Conservation (phyloP, 2,113 vertebrate species). For the Forbesichthys papilliferus region DNA sequence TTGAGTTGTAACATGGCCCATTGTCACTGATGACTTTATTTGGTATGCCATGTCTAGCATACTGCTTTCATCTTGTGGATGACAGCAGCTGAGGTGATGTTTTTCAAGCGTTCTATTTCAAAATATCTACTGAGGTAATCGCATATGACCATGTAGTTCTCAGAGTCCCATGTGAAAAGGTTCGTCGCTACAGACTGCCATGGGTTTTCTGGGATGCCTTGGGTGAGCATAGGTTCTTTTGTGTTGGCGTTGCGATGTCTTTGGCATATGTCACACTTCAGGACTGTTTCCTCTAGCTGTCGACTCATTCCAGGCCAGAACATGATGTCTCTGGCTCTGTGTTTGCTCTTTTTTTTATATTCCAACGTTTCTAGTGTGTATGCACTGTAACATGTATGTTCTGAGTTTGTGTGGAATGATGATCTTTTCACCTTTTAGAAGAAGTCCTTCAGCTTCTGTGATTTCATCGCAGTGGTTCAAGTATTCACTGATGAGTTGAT, state of each 20-base stretch:
- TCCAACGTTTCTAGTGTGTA: constrained; percentile 23
- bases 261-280: constrained; percentile 10
- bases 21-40: too few relatives aligned
- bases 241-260: constrained; percentile 4
- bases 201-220: too few relatives aligned
- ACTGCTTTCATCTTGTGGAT: too few relatives aligned
- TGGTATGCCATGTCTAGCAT: too few relatives aligned
- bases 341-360: constrained; percentile 19
- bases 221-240: too few relatives aligned
- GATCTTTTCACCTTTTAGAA: constrained; percentile 36
- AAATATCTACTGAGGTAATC: too few relatives aligned
- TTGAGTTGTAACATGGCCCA: too few relatives aligned
- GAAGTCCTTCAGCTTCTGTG: constrained; percentile 4
- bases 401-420: constrained; percentile 15
- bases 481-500: constrained; percentile 18
- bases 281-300: constrained; percentile 11
- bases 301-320: constrained; percentile 21
- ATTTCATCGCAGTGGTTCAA: constrained; percentile 32
- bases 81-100: too few relatives aligned
- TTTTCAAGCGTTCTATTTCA: too few relatives aligned
- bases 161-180: too few relatives aligned
- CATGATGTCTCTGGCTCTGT: constrained; percentile 2
- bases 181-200: too few relatives aligned
- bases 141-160: too few relatives aligned
- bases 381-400: neutral